A percentile compares a stretch with the other conserved stretches of the same genome.
These are phyloP conservation scores for Harpalus rufipes DNA, from an alignment of 2,888 invertebrate genomes.

Conservation along the genomic window DNA sequence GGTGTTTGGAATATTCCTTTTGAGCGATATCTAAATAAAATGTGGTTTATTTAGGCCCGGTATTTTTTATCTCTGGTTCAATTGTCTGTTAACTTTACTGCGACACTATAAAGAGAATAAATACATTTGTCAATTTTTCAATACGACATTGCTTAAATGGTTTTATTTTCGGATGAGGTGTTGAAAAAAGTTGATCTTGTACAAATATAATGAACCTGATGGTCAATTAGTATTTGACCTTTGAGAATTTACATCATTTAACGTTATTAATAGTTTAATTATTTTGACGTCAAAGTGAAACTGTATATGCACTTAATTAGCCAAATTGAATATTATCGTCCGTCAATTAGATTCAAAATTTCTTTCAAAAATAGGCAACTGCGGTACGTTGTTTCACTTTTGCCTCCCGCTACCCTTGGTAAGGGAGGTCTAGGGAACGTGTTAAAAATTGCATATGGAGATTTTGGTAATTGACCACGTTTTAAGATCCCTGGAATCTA, in stretches of 20 bases:
- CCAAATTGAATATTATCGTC: constrained; percentile 1
- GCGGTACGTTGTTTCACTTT: too few relatives aligned
- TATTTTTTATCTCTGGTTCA: background rate
- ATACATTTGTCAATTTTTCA: too few relatives aligned
- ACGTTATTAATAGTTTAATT: constrained; percentile 41
- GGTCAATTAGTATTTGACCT: constrained; percentile 49
- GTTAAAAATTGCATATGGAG: too few relatives aligned
- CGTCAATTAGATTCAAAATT: background rate
- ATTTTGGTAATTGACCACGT: too few relatives aligned
- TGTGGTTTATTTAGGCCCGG: background rate
- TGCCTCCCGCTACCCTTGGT: too few relatives aligned
- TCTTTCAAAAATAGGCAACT: background rate
- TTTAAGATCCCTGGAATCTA: too few relatives aligned
- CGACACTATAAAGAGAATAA: too few relatives aligned
- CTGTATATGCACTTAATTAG: constrained; percentile 6
- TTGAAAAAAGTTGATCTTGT: constrained; percentile 4
- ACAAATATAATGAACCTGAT: constrained; percentile 34
- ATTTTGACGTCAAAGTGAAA: constrained; percentile 39
- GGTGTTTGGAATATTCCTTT: constrained; percentile 2
- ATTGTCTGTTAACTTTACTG: too few relatives aligned
- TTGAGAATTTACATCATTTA: constrained; percentile 38
- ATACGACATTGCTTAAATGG: too few relatives aligned
- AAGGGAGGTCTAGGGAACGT: too few relatives aligned
- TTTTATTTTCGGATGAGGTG: constrained; percentile 29
- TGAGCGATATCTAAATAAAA: constrained; percentile 11